These are phyloP conservation scores for Halocynthia aurantium DNA, from an alignment of 23 tunicate genomes.

Conservation along the genomic window DNA sequence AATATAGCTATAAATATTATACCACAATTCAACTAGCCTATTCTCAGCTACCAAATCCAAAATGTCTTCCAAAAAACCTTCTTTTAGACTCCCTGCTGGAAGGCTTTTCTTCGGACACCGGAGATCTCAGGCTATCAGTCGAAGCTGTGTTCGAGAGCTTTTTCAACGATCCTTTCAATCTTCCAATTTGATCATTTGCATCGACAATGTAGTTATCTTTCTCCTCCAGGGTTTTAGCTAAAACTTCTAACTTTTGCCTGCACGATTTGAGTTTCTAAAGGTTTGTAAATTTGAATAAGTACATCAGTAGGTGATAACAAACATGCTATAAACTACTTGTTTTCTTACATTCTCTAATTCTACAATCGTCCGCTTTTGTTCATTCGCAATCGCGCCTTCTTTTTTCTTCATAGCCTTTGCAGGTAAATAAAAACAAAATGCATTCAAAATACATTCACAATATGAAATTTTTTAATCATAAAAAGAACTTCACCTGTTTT, in stretches of 20 bases:
- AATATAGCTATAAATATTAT: too few relatives aligned
- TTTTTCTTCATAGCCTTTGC: slow-evolving; percentile 1
- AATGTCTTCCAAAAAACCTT: too few relatives aligned
- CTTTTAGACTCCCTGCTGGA: too few relatives aligned
- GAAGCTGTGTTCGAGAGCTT: slow-evolving; percentile 4
- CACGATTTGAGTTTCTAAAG: slow-evolving; percentile 23
- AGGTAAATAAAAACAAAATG: too few relatives aligned
- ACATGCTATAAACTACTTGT: background rate
- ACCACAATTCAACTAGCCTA: too few relatives aligned
- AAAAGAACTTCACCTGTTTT: slow-evolving; percentile 10
- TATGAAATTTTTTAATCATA: too few relatives aligned
- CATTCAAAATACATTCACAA: too few relatives aligned
- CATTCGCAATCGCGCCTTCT: slow-evolving; percentile 8
- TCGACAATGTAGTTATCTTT: slow-evolving; percentile 41
- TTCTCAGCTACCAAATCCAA: too few relatives aligned
- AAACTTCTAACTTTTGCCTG: slow-evolving; percentile 55
- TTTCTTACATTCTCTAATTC: slow-evolving; percentile 13
- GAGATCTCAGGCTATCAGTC: too few relatives aligned
- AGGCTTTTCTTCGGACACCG: too few relatives aligned
- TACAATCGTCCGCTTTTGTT: background rate
- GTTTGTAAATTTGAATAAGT: background rate
- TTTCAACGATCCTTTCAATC: slow-evolving; percentile 41
- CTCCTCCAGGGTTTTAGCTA: slow-evolving; percentile 42
- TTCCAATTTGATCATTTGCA: slow-evolving; percentile 17
- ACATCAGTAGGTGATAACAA: background rate